Base-by-base conservation (phyloP, 1,140 invertebrate genomes). In the Dolichoris vasculosae region DNA sequence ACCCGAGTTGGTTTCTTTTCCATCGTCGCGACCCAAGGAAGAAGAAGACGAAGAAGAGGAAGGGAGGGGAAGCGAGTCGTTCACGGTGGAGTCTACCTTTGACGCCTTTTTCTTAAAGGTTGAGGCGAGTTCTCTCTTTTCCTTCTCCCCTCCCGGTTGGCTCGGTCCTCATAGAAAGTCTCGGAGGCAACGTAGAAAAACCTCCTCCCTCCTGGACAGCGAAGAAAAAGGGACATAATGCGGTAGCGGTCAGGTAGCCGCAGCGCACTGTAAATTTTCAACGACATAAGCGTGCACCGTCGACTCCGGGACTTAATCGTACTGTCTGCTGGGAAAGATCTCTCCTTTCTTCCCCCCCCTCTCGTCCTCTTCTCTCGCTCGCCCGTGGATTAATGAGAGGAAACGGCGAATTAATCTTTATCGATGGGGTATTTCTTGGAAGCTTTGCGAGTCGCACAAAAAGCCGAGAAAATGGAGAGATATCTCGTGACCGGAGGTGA, bases 1-100 rank as follows among this genome's bases (percentile, higher is more conserved):
- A 23, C 88, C 84, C 76, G 80, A 86, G 78, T 82, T 83, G 87
- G 86, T 86, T 76, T 67, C 88, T 86, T 64, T 69, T 81, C 71
- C 80, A 63, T 63, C 23, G 23, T 46, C 76, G 59, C 46, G 67
- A 26, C 69, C 63, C n/a, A 59, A 59, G 75, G 51, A 69, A 75
- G 63, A 35, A 75, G 64, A n/a, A n/a, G n/a, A n/a, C n/a, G 63
- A n/a, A 30, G 71, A 3, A n/a, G 73, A 85, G 81, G 86, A 83
- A 88, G 83, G 85, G 87, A 30, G 63, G 40, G 40, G 30, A 59
- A 81, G 83, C 85, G 83, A 87, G 85, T 84, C 80, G 35, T 59
- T 30, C 11, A 59, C 23, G 51, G 73, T 26, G 7, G 23, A 17
- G 35, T 26, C 77, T 64, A 30, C 32, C 51, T 67, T 80, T 59